These are phyloP conservation scores for Dryobates pubescens DNA, from an alignment of 2,797 vertebrate species.

Conservation along the genomic window DNA sequence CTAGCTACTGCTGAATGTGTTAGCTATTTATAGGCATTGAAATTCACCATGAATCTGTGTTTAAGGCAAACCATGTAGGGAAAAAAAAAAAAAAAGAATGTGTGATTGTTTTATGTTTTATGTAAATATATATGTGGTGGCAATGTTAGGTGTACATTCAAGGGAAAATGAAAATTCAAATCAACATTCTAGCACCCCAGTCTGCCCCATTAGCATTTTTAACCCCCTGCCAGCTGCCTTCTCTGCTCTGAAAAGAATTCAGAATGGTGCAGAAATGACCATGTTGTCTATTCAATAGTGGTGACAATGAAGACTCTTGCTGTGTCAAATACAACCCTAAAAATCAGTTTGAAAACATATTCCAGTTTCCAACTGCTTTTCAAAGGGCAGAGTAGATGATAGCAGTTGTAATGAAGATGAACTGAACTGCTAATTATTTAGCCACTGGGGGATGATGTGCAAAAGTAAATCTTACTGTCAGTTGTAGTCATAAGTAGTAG, in stretches of 20 bases:
- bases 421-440: conserved; percentile 69
- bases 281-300: background rate
- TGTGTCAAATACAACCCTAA: conserved; percentile 21
- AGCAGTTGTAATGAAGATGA: conserved; percentile 62
- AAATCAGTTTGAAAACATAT: conserved; percentile 19
- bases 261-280: background rate
- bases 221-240: background rate
- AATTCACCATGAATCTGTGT: conserved; percentile 42
- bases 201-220: background rate
- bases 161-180: background rate
- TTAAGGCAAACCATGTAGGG: conserved; percentile 64
- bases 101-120: background rate
- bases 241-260: background rate
- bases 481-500: conserved; percentile 38
- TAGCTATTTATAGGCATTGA: conserved; percentile 68
- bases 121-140: background rate
- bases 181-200: background rate
- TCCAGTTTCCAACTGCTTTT: conserved; percentile 56
- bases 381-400: conserved; percentile 50
- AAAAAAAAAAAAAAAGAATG: background rate
- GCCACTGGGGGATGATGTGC: conserved; percentile 15
- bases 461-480: conserved; percentile 63
- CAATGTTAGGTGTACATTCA: background rate
- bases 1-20: conserved; percentile 53
- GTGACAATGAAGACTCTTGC: background rate